Evolutionary conservation across 2,797 vertebrate genomes (phyloP).

Genomic region (Loris lydekkerianus): DNA sequence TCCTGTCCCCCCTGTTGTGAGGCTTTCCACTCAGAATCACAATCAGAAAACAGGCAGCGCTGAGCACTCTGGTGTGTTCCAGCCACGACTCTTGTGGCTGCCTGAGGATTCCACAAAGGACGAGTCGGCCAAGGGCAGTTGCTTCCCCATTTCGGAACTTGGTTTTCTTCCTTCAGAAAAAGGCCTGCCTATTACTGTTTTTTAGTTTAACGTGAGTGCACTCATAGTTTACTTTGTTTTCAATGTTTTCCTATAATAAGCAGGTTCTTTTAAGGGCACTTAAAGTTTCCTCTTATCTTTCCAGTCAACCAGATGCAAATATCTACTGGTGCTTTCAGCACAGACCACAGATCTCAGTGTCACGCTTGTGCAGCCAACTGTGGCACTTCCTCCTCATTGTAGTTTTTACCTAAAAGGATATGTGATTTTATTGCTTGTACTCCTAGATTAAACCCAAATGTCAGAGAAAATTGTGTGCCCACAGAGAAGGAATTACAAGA

Average conservation of each 20-base stretch:
- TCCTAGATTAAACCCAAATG: conserved; percentile 3
- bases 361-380: not conserved
- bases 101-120: not conserved
- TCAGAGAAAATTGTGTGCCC: accelerated
- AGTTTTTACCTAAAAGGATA: conserved; percentile 26
- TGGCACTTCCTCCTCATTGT: not conserved
- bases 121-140: conserved; percentile 54
- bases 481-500: not conserved
- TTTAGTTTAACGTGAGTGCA: not conserved
- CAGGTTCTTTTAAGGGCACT: not conserved
- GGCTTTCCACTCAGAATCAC: not conserved
- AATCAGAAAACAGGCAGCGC: not conserved
- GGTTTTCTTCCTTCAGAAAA: conserved; percentile 41
- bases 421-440: not conserved
- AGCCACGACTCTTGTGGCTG: not conserved
- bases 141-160: conserved; percentile 7
- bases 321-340: accelerated
- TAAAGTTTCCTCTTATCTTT: not conserved
- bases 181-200: conserved; percentile 10
- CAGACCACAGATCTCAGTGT: accelerated
- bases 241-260: accelerated
- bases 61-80: accelerated
- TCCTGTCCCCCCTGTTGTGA: not conserved
- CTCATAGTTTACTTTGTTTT: not conserved
- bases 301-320: not conserved